Conservation (phyloP, 1,140 invertebrate species). For the Trinorchestia longiramus region DNA sequence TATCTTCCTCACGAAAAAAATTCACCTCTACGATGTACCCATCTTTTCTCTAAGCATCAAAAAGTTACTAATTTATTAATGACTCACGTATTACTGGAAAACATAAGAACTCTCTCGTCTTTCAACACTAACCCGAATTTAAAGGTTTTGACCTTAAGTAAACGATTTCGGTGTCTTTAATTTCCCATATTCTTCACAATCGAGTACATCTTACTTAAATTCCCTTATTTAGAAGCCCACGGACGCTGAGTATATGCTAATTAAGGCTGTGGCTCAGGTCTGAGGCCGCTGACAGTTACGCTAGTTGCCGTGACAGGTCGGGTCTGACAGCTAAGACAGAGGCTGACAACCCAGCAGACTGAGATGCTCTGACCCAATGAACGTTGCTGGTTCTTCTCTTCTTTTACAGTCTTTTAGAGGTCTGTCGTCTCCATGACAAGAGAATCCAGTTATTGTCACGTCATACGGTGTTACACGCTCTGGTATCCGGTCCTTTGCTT, state of each 20-base stretch:
- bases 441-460: not conserved
- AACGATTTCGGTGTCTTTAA: not conserved
- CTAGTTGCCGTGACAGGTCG: no score
- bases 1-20: no score
- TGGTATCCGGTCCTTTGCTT: no score
- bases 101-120: no score
- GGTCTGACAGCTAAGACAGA: not conserved
- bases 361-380: not conserved
- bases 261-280: not conserved
- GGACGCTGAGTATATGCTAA: not conserved
- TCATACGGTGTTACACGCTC: no score
- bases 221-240: not conserved
- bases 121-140: not conserved
- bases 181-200: not conserved
- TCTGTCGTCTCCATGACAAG: not conserved
- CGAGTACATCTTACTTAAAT: not conserved
- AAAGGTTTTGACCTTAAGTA: not conserved
- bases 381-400: not conserved
- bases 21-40: no score
- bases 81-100: not conserved
- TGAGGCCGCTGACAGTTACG: not conserved
- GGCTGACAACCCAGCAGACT: not conserved
- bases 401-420: not conserved
- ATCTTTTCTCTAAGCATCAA: no score
- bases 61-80: not conserved